Conservation (phyloP, 2,888 invertebrate species). For the Ctena decussata region DNA sequence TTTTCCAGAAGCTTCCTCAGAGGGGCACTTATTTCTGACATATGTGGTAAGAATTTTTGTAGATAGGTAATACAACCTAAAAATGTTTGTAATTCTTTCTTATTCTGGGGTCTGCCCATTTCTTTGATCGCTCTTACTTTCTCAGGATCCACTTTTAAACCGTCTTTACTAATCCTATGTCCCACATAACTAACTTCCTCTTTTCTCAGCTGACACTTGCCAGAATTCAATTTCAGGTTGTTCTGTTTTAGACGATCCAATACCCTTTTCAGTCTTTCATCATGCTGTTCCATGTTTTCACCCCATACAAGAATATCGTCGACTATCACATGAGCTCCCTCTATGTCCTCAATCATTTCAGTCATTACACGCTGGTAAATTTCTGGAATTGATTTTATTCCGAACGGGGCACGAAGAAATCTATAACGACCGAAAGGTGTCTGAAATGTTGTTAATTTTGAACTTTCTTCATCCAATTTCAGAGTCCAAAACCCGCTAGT, state of each 20-base stretch:
- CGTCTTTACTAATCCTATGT: slow-evolving; percentile 43
- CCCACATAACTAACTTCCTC: slow-evolving; percentile 48
- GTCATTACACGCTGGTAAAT: slow-evolving; percentile 20
- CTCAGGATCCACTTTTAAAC: slow-evolving; percentile 42
- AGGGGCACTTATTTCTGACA: slow-evolving; percentile 46
- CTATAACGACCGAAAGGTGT: slow-evolving; percentile 46
- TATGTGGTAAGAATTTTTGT: slow-evolving; percentile 51
- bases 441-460: slow-evolving; percentile 43
- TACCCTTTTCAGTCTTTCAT: slow-evolving; percentile 13
- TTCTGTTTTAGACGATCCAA: slow-evolving; percentile 22
- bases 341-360: slow-evolving; percentile 27
- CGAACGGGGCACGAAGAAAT: not conserved
- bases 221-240: slow-evolving; percentile 22
- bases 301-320: slow-evolving; percentile 53
- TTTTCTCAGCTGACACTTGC: slow-evolving; percentile 33
- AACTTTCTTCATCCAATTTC: slow-evolving; percentile 28
- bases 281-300: slow-evolving; percentile 28
- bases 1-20: slow-evolving; percentile 30
- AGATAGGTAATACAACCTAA: slow-evolving; percentile 68
- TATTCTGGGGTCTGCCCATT: slow-evolving; percentile 46
- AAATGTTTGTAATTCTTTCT: slow-evolving; percentile 50
- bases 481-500: too few species aligned
- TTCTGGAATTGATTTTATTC: too few species aligned
- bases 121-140: slow-evolving; percentile 55
- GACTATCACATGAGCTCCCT: slow-evolving; percentile 33